phyloP scores from a whole-genome alignment of 92 coral and sea anemone species.

The Anthopleura xanthogrammica region DNA sequence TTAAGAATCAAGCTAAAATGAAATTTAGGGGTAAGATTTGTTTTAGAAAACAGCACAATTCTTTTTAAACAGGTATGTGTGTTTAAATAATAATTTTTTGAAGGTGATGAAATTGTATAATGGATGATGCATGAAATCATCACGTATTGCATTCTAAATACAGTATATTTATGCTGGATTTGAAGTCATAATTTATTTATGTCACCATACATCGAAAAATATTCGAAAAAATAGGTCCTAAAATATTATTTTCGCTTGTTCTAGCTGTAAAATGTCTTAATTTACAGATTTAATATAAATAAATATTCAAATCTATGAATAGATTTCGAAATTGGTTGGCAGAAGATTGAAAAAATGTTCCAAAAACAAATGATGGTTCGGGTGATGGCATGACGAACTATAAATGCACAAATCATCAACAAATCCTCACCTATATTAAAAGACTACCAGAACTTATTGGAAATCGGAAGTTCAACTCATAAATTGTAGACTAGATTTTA shows the following conservation, averaged over 20 bases:
- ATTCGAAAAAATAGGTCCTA: neutral
- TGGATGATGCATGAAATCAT: neutral
- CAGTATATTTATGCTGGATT: neutral
- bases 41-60: neutral
- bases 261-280: no score
- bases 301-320: no score
- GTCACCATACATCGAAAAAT: neutral
- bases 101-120: neutral
- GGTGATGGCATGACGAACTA: neutral
- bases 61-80: neutral
- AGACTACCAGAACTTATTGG: neutral
- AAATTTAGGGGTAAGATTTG: neutral
- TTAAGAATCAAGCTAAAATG: neutral
- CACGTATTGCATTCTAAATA: neutral
- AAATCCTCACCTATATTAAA: neutral
- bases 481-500: neutral
- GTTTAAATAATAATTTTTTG: neutral
- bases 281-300: no score
- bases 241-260: neutral
- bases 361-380: no score
- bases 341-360: no score
- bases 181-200: neutral
- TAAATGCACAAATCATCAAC: neutral
- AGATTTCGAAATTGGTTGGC: no score
- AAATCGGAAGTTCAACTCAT: neutral